These are phyloP conservation scores for Dasypogon diadema DNA, from an alignment of 2,888 invertebrate species.

Conservation along the genomic window DNA sequence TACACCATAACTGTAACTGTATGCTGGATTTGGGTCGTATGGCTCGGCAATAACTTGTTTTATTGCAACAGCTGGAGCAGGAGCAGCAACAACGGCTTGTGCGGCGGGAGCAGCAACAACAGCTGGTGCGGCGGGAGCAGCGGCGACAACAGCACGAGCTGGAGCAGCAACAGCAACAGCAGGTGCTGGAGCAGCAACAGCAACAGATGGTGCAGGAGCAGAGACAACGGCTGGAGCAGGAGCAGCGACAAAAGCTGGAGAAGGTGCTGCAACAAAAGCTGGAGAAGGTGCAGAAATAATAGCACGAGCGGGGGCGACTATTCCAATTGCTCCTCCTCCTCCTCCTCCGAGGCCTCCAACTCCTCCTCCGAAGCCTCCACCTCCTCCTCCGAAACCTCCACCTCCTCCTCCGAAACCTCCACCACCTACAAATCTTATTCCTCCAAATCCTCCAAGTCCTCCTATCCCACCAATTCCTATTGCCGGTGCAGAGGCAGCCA, in stretches of 20 bases:
- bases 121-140: conserved; percentile 51
- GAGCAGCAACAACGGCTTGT: conserved; percentile 60
- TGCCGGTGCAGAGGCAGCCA: conserved; percentile 62
- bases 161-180: conserved; percentile 56
- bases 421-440: background rate
- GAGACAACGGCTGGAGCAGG: conserved; percentile 58
- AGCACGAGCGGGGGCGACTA: conserved; percentile 47
- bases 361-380: conserved; percentile 20
- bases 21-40: conserved; percentile 71
- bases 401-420: background rate
- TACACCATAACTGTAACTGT: conserved; percentile 77
- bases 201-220: conserved; percentile 49
- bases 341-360: background rate
- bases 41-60: conserved; percentile 60
- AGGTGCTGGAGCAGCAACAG: conserved; percentile 57
- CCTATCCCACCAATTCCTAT: background rate
- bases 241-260: conserved; percentile 50
- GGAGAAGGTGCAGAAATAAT: conserved; percentile 38
- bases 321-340: conserved; percentile 30
- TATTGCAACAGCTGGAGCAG: conserved; percentile 60
- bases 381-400: background rate
- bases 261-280: conserved; percentile 45
- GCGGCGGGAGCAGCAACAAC: conserved; percentile 56
- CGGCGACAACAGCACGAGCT: conserved; percentile 55
- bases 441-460: background rate